Evolutionary conservation across 1,140 invertebrate species (phyloP).

Genomic region (Psix sp.): DNA sequence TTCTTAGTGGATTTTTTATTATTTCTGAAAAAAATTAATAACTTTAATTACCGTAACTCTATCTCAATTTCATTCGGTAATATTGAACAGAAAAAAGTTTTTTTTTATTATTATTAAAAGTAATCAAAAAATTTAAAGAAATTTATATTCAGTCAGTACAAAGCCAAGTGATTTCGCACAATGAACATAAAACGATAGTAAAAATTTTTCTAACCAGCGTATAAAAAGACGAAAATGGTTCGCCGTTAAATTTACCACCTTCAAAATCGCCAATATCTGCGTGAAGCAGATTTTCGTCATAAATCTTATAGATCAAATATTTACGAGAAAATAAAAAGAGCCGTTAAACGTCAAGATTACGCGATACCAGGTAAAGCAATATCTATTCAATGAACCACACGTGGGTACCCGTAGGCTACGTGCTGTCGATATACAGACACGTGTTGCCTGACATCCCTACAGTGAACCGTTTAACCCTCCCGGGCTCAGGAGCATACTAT

Average conservation of each 20-base stretch:
- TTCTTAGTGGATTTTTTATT: no score
- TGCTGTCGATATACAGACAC: constrained; percentile 72
- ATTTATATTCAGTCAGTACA: no score
- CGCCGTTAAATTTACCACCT: constrained; percentile 42
- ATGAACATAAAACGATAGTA: constrained; percentile 25
- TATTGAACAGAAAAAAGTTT: no score
- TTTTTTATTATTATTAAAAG: no score
- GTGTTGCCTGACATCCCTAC: constrained; percentile 67
- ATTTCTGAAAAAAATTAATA: no score
- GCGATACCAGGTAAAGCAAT: constrained; percentile 56
- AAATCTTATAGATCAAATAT: constrained; percentile 54
- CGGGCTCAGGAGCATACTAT: constrained; percentile 60
- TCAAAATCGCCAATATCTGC: constrained; percentile 44
- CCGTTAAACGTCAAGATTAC: constrained; percentile 45
- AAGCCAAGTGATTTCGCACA: constrained; percentile 12
- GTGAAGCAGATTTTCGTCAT: constrained; percentile 47
- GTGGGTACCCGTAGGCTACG: constrained; percentile 65
- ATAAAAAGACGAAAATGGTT: no score
- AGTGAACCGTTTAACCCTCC: constrained; percentile 47
- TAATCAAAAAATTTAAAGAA: no score
- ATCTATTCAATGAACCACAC: constrained; percentile 67
- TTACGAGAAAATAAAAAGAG: constrained; percentile 52
- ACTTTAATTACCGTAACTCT: no score
- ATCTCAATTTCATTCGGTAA: no score
- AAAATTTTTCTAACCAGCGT: no score